Evolutionary conservation across 2,113 vertebrate genomes (phyloP).

Genomic region (Myxocyprinus asiaticus): DNA sequence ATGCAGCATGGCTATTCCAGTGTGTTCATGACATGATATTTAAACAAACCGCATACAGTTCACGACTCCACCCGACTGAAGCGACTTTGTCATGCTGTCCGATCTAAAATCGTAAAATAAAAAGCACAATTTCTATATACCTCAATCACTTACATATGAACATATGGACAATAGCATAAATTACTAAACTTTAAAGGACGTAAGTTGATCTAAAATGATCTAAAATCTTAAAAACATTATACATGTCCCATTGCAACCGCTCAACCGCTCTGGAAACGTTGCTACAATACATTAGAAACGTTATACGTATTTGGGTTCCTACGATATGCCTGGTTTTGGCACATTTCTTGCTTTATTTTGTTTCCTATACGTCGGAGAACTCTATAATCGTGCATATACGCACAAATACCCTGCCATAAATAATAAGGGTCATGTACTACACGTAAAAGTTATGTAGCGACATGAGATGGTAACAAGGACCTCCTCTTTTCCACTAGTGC

Average conservation of each 20-base stretch:
- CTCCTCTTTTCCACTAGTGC: conserved; percentile 84
- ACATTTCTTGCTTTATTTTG: conserved; percentile 61
- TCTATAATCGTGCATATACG: conserved; percentile 51
- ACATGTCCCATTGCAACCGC: conserved; percentile 26
- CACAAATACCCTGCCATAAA: conserved; percentile 69
- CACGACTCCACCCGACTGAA: conserved; percentile 27
- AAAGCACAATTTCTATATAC: conserved; percentile 46
- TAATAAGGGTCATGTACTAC: conserved; percentile 76
- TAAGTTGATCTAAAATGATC: conserved; percentile 50
- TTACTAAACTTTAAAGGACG: conserved; percentile 36
- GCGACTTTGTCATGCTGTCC: conserved; percentile 29
- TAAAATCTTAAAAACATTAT: conserved; percentile 47
- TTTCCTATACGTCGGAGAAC: conserved; percentile 53
- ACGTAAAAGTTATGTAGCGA: conserved; percentile 71
- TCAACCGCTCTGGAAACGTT: conserved; percentile 35
- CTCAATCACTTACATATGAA: conserved; percentile 41
- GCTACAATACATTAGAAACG: conserved; percentile 53
- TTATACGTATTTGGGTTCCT: conserved; percentile 32
- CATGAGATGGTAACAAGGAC: conserved; percentile 75
- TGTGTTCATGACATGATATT: conserved; percentile 29
- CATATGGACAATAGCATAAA: conserved; percentile 44
- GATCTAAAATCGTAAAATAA: conserved; percentile 36
- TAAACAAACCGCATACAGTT: conserved; percentile 12
- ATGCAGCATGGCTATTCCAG: conserved; percentile 43
- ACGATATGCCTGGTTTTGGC: conserved; percentile 65